Base-by-base conservation (phyloP, 2,888 invertebrate species). In the Eristalinus aeneus region DNA sequence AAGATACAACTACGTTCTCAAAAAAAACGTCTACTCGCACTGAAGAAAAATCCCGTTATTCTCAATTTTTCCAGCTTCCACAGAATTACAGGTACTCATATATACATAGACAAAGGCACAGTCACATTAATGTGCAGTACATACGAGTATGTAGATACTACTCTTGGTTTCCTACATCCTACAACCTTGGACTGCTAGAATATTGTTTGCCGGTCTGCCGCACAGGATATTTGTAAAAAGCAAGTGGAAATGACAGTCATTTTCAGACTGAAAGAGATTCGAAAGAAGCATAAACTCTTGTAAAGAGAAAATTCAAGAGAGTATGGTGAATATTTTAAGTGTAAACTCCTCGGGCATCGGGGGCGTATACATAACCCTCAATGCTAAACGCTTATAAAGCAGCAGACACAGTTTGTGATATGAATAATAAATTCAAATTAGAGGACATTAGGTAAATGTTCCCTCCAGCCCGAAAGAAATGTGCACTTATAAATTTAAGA, bases 121-220 rank as follows among this genome's bases (percentile, higher is more conserved):
- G 72, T 76, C 60, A 64, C 75, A 68, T 61, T 67, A 46, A 71
- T 65, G 67, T 61, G 67, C 23, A 12, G n/a, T n/a, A n/a, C n/a
- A n/a, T n/a, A n/a, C n/a, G n/a, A n/a, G n/a, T 27, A 71, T 69
- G 69, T 60, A 74, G 4, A 12, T 12, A 12, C 71, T 73, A 72
- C 68, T 78, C 73, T 83, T 22, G 32, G 39, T 74, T 68, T 67
- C 69, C 63, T 67, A 80, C 72, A 85, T 80, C 67, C 16, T 68
- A 72, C 80, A 85, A 80, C 85, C 85, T 85, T 85, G 85, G 76
- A 76, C 80, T 76, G 80, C 68, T 71, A 68, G 75, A 63, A 72
- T 34, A 80, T 67, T 80, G 36, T 76, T 80, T 80, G 85, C 85
- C 85, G 85, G 80, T 80, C 76, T 80, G 56, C 12, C 79, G 74